Percentiles rank a stretch among this genome's conserved stretches.
Conservation (phyloP, 1,140 invertebrate genomes). For the Eurosta solidaginis region DNA sequence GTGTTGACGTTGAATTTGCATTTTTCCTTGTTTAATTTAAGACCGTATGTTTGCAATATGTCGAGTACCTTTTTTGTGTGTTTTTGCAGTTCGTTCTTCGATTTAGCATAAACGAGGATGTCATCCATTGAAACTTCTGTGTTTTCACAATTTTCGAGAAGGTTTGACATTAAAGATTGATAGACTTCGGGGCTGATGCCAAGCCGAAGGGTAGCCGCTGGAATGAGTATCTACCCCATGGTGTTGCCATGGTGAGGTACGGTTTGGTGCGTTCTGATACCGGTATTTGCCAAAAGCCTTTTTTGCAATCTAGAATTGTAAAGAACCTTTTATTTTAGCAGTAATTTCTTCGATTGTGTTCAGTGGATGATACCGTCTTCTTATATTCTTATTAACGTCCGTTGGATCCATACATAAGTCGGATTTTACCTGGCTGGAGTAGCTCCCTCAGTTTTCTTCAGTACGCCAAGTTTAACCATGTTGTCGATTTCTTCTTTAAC, state of each 20-base stretch:
- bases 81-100: background rate
- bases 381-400: background rate
- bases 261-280: slow-evolving; percentile 46
- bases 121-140: slow-evolving; percentile 46
- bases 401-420: background rate
- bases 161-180: slow-evolving; percentile 38
- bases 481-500: background rate
- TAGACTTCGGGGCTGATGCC: slow-evolving; percentile 43
- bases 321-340: background rate
- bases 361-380: background rate
- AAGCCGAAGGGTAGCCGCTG: slow-evolving; percentile 48
- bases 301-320: slow-evolving; percentile 50
- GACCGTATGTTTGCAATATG: slow-evolving; percentile 35
- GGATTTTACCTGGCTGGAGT: background rate
- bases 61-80: slow-evolving; percentile 38
- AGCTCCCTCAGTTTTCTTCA: background rate
- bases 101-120: slow-evolving; percentile 42
- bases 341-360: no score
- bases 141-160: slow-evolving; percentile 37
- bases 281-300: slow-evolving; percentile 58
- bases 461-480: background rate
- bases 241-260: slow-evolving; percentile 51
- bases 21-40: slow-evolving; percentile 49
- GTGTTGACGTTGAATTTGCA: slow-evolving; percentile 39
- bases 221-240: slow-evolving; percentile 50